These are phyloP conservation scores for Melangyna quadrimaculata DNA, from an alignment of 2,888 invertebrate genomes.

Conservation along the genomic window DNA sequence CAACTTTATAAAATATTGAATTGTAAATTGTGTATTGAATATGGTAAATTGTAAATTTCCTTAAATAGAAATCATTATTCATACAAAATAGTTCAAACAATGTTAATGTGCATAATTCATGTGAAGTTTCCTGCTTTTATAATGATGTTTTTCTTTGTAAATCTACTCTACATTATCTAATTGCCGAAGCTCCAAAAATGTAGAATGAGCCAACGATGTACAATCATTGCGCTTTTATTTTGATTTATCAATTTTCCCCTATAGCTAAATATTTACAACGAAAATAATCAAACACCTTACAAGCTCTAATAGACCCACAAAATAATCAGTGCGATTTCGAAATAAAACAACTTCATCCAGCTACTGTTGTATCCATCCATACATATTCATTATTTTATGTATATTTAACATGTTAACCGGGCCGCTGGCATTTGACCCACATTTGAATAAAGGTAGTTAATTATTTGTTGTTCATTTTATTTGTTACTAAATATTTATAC, in stretches of 20 bases:
- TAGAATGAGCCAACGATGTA: not conserved
- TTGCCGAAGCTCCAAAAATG: not conserved
- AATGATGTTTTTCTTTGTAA: not conserved
- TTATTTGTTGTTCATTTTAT: not conserved
- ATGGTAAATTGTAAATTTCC: not conserved
- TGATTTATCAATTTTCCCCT: not conserved
- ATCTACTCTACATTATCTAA: not conserved
- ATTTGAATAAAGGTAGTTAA: slow-evolving; percentile 31
- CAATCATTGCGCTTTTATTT: not conserved
- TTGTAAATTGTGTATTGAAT: not conserved
- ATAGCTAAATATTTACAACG: not conserved
- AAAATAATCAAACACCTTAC: not conserved
- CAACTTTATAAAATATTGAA: not conserved
- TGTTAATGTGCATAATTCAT: not conserved
- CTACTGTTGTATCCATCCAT: not conserved
- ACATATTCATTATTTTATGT: not conserved
- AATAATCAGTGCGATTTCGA: not conserved
- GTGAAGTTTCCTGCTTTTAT: not conserved
- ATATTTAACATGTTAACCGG: not conserved
- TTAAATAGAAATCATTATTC: not conserved
- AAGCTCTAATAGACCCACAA: not conserved
- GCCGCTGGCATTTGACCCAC: slow-evolving; percentile 36
- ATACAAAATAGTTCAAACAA: not conserved
- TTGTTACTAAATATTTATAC: not conserved
- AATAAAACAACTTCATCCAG: not conserved